Conservation (phyloP, 53 echinoderm and acorn worm genomes). For the Holothuria scabra region DNA sequence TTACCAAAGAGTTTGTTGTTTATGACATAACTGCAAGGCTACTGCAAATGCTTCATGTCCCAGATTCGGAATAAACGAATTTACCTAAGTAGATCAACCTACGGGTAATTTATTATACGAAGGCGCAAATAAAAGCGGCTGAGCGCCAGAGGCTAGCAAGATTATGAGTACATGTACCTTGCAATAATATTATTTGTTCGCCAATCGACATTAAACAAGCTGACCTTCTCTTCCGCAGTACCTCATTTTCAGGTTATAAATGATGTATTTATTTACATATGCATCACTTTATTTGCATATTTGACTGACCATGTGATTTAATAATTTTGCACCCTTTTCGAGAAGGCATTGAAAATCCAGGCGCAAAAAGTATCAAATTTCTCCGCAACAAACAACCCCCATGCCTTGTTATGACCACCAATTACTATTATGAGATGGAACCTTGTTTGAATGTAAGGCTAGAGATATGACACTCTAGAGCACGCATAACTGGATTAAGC, state of each 20-base stretch:
- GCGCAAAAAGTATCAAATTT: slow-evolving; percentile 21
- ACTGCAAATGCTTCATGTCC: too few species aligned
- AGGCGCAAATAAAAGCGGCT: slow-evolving; percentile 29
- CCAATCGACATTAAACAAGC: slow-evolving; percentile 43
- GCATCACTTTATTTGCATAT: slow-evolving; percentile 37
- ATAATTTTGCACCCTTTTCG: background rate
- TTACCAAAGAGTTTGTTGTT: too few species aligned
- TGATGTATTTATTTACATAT: slow-evolving; percentile 14
- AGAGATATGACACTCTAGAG: slow-evolving; percentile 20
- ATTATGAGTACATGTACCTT: background rate
- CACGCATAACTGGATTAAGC: slow-evolving; percentile 35
- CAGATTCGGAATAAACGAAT: too few species aligned
- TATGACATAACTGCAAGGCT: too few species aligned
- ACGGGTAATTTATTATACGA: slow-evolving; percentile 21
- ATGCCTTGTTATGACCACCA: slow-evolving; percentile 33
- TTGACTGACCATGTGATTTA: slow-evolving; percentile 43
- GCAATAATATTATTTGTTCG: slow-evolving; percentile 38
- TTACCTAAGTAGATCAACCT: slow-evolving; percentile 11
- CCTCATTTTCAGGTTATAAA: too few species aligned
- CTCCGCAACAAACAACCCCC: slow-evolving; percentile 3
- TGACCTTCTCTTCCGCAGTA: background rate
- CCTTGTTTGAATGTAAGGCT: background rate
- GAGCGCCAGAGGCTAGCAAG: slow-evolving; percentile 39
- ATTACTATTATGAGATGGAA: slow-evolving; percentile 39
- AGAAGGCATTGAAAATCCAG: too few species aligned